These are phyloP conservation scores for Cricetomys ansorgei DNA, from an alignment of 2,113 vertebrate species.

Conservation along the genomic window DNA sequence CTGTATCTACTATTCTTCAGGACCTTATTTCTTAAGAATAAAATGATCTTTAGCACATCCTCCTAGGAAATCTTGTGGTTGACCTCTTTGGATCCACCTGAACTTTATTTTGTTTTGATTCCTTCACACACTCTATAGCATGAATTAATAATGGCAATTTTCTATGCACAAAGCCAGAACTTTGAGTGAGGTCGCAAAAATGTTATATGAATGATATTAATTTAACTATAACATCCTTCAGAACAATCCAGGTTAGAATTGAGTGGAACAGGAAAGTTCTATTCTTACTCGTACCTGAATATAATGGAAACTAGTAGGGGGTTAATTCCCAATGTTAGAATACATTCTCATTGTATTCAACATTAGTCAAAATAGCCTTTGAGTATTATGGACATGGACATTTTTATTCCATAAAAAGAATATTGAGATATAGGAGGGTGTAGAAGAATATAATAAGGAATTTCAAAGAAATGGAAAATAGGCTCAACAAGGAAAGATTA, in stretches of 20 bases:
- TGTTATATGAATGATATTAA: slow-evolving; percentile 49
- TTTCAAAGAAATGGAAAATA: slow-evolving; percentile 52
- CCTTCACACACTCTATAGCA: neutral
- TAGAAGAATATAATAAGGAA: slow-evolving; percentile 26
- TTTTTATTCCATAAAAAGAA: slow-evolving; percentile 51
- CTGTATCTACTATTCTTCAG: neutral
- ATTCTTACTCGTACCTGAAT: slow-evolving; percentile 15
- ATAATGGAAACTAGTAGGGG: neutral
- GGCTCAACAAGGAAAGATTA: slow-evolving; percentile 20
- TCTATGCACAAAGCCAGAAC: neutral
- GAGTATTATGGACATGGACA: neutral
- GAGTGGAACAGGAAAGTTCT: neutral
- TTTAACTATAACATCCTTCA: slow-evolving; percentile 14
- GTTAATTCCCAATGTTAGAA: slow-evolving; percentile 30
- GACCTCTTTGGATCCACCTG: neutral
- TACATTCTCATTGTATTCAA: slow-evolving; percentile 7
- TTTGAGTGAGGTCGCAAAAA: slow-evolving; percentile 43
- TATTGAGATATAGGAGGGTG: neutral
- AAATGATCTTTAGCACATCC: neutral
- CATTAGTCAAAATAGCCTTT: slow-evolving; percentile 49
- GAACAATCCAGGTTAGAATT: slow-evolving; percentile 7
- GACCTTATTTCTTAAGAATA: slow-evolving; percentile 32
- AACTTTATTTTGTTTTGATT: neutral
- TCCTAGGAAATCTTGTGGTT: neutral
- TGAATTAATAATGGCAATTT: slow-evolving; percentile 45